Percentiles rank a stretch among this genome's conserved stretches.
phyloP scores from a whole-genome alignment of 2,113 vertebrate genomes.

The Lonchura striata region DNA sequence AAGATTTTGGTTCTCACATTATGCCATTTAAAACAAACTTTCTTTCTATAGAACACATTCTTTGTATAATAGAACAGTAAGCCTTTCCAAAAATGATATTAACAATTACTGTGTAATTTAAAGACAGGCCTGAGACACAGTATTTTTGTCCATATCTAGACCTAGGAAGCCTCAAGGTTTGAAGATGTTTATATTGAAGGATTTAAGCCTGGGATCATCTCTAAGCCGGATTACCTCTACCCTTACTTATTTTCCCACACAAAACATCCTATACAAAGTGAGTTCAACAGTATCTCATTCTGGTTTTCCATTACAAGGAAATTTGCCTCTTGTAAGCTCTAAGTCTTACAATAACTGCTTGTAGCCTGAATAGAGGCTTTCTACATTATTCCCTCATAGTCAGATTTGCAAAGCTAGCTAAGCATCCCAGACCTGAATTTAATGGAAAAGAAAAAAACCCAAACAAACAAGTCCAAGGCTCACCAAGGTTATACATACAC shows the following conservation, averaged over 20 bases:
- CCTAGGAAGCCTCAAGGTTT: neutral
- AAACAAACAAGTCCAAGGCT: neutral
- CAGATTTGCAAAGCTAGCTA: neutral
- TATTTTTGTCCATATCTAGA: neutral
- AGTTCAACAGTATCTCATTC: conserved; percentile 19
- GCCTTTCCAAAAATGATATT: neutral
- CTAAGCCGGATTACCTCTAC: neutral
- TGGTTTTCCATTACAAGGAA: conserved; percentile 34
- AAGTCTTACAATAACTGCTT: neutral
- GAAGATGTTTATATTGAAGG: neutral
- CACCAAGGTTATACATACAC: neutral
- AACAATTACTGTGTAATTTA: neutral
- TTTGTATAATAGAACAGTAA: neutral
- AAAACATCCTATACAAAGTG: neutral
- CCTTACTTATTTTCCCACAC: neutral
- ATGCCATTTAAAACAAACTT: conserved; percentile 42
- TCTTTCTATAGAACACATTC: neutral
- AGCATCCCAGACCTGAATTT: neutral
- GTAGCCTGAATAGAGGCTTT: neutral
- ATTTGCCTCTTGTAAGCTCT: neutral
- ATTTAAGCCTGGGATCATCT: neutral
- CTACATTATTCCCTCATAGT: neutral
- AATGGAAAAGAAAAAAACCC: neutral
- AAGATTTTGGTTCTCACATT: conserved; percentile 20
- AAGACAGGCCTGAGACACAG: neutral